Evolutionary conservation across 2,113 vertebrate species (phyloP).

Genomic region (Elephas maximus): DNA sequence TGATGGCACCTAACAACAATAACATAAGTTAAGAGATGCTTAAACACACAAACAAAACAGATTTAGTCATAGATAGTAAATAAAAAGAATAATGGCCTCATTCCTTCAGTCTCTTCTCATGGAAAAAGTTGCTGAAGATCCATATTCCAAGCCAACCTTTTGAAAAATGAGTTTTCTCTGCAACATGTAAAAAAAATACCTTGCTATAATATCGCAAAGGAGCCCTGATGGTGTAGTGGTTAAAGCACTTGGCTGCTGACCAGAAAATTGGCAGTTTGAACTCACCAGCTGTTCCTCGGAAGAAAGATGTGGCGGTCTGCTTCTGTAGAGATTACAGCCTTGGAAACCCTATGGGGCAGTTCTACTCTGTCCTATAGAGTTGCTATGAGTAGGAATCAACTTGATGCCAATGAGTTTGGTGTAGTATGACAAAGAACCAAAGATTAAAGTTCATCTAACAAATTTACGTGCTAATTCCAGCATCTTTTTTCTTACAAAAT

Average conservation of each 20-base stretch:
- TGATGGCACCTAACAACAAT: too few species aligned
- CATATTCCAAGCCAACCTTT: not conserved
- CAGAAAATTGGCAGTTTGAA: too few species aligned
- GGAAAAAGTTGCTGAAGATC: not conserved
- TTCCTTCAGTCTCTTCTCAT: slow-evolving; percentile 26
- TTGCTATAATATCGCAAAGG: not conserved
- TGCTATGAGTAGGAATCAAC: not conserved
- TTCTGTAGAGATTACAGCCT: too few species aligned
- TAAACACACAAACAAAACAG: not conserved
- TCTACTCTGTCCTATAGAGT: not conserved
- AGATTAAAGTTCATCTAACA: not conserved
- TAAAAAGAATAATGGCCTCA: not conserved
- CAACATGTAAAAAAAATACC: not conserved
- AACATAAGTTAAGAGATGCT: too few species aligned
- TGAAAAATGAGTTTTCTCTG: not conserved
- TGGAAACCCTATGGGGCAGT: too few species aligned
- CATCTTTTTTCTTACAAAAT: not conserved
- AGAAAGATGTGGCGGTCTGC: too few species aligned
- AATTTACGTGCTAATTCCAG: not conserved
- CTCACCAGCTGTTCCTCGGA: too few species aligned
- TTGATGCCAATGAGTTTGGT: not conserved
- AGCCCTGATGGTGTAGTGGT: too few species aligned
- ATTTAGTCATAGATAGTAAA: not conserved
- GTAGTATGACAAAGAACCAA: not conserved
- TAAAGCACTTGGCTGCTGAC: too few species aligned